phyloP scores from a whole-genome alignment of 2,113 vertebrate genomes.

The Oryzias curvinotus region DNA sequence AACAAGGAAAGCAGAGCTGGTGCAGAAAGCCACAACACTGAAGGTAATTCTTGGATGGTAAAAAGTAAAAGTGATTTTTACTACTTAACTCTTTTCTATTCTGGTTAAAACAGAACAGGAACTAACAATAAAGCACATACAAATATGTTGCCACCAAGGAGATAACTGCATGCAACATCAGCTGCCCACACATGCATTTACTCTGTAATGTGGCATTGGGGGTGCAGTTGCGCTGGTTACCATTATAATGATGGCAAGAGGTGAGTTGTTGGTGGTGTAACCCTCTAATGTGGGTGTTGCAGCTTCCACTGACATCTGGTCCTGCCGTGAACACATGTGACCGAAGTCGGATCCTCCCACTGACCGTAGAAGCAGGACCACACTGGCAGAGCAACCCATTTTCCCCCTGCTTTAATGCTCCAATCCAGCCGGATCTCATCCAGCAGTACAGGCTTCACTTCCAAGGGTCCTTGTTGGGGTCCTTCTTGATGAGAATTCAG shows the following conservation, averaged over 20 bases:
- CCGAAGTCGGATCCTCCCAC: constrained; percentile 93
- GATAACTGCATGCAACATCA: constrained; percentile 10
- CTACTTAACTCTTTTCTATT: neutral
- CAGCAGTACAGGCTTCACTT: constrained; percentile 27
- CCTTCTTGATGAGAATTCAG: constrained; percentile 9
- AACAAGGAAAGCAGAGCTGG: neutral
- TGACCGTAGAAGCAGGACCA: constrained; percentile 90
- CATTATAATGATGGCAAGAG: constrained; percentile 90
- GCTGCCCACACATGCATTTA: constrained; percentile 36
- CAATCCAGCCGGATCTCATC: constrained; percentile 18
- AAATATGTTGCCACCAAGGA: constrained; percentile 6
- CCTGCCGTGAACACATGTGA: constrained; percentile 87
- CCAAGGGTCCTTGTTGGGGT: constrained; percentile 2
- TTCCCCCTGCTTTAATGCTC: constrained; percentile 68
- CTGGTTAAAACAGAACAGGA: constrained; percentile 6
- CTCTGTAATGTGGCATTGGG: neutral
- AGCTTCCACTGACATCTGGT: constrained; percentile 88
- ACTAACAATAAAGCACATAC: neutral
- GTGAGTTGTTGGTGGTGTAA: constrained; percentile 82
- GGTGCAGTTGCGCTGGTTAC: constrained; percentile 72
- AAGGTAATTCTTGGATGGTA: neutral
- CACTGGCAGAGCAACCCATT: constrained; percentile 97
- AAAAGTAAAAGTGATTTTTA: neutral
- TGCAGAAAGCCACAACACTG: neutral
- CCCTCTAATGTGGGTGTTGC: constrained; percentile 86